Base-by-base conservation (phyloP, 1,140 invertebrate species). In the Xylocopa sonorina region DNA sequence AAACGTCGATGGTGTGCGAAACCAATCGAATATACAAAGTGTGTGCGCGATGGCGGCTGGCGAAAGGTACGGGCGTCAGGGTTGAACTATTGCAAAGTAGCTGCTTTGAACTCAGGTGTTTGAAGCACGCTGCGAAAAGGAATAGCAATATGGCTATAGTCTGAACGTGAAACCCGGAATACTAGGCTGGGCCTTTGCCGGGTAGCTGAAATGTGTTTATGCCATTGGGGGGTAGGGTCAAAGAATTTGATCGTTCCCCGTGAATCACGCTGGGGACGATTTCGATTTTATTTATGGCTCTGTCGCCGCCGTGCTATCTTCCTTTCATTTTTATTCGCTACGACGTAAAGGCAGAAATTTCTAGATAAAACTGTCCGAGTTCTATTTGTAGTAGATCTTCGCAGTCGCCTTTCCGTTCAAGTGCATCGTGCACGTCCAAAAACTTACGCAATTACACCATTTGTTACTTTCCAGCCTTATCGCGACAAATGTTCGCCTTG, bases 21-120 rank as follows among this genome's bases (percentile, higher is more conserved):
- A 41, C n/a, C 34, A 43, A 24, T 9, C 24, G 12, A 9, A 55
- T 41, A 71, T 38, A 38, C 48, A 51, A 68, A 51, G 50, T 68
- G 50, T 68, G 50, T 51, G 48, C 32, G 51, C 7, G n/a, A 38
- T 64, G 24, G 34, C 24, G 18, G 48, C 16, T 16, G 24, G 16
- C 18, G 51, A 41, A 29, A 55, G 5, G 67, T 38, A 57, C 16
- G 12, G 51, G 21, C 67, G 34, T 71, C 34, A 57, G 34, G 34
- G 34, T 55, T 71, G 51, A 71, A 71, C 67, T 71, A 41, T 55
- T 43, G 67, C 67, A 69, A 69, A 53, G 50, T 71, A n/a, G 51
- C 51, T 41, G 67, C 34, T 71, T 71, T 71, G 67, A 41, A 71
- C 51, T 55, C 67, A 41, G 50, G 67, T 71, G 67, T 71, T 71